A percentile compares a stretch with the other conserved stretches of the same genome.
Evolutionary conservation across 2,113 vertebrate species (phyloP).

Genomic region (Lasiurus cinereus): DNA sequence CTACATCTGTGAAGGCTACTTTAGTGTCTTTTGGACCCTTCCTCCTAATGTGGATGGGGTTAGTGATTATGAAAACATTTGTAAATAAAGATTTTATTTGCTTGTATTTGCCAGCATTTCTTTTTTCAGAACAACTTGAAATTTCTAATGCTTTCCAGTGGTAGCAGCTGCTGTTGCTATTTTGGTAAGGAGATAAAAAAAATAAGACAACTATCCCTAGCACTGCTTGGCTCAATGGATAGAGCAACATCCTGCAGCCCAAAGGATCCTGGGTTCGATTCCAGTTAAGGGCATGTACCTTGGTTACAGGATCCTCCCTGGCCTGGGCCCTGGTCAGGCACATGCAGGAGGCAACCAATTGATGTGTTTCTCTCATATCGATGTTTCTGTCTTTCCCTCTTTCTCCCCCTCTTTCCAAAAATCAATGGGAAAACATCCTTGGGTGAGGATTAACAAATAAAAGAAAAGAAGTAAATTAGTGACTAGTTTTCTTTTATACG

Average conservation of each 20-base stretch:
- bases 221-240: too few species aligned
- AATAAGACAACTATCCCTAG: not conserved
- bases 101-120: slow-evolving; percentile 4
- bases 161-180: not conserved
- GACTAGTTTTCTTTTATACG: not conserved
- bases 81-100: not conserved
- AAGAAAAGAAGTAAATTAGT: not conserved
- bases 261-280: too few species aligned
- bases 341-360: too few species aligned
- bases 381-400: too few species aligned
- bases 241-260: too few species aligned
- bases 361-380: too few species aligned
- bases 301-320: too few species aligned
- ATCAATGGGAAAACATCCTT: too few species aligned
- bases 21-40: not conserved
- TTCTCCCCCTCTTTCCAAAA: too few species aligned
- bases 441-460: too few species aligned
- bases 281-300: too few species aligned
- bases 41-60: not conserved
- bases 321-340: too few species aligned
- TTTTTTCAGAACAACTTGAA: not conserved
- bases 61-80: not conserved
- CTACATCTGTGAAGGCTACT: not conserved
- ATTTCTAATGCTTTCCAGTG: not conserved
- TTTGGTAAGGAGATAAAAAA: slow-evolving; percentile 24